These are phyloP conservation scores for Tragelaphus strepsiceros DNA, from an alignment of 2,113 vertebrate genomes.

Conservation along the genomic window DNA sequence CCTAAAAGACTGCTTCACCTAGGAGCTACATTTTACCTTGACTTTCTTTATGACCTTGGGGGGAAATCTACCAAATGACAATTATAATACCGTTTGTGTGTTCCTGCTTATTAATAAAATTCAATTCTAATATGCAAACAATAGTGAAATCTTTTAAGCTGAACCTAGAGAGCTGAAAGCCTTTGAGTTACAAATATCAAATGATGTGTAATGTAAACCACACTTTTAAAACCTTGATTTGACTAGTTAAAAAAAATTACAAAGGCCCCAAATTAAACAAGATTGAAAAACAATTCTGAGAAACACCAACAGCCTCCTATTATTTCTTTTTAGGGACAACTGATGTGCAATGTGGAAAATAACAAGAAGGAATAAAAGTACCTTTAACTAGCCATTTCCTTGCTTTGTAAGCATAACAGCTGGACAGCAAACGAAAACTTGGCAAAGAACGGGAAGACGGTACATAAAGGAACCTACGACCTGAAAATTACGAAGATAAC, in stretches of 20 bases:
- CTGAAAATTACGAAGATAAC: conserved; percentile 43
- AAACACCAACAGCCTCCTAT: background rate
- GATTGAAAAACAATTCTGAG: conserved; percentile 11
- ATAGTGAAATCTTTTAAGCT: background rate
- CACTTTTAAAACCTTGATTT: conserved; percentile 8
- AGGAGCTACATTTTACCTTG: conserved; percentile 41
- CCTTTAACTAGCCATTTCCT: background rate
- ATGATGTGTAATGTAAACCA: background rate
- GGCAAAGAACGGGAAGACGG: background rate
- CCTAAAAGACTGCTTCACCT: conserved; percentile 12
- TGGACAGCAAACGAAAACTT: conserved; percentile 17
- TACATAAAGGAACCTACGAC: conserved; percentile 42
- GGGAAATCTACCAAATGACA: conserved; percentile 24
- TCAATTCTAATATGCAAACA: conserved; percentile 35
- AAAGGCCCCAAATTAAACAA: background rate
- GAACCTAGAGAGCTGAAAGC: background rate
- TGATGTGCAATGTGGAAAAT: background rate
- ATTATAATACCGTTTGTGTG: background rate
- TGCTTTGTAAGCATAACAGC: background rate
- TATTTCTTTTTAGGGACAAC: conserved; percentile 4
- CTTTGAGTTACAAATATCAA: conserved; percentile 21
- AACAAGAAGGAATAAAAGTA: background rate
- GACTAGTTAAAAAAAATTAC: background rate
- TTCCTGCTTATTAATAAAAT: conserved; percentile 27
- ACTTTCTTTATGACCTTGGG: conserved; percentile 66